Evolutionary conservation across 2,113 vertebrate species (phyloP).

Genomic region (Pseudopodoces humilis): DNA sequence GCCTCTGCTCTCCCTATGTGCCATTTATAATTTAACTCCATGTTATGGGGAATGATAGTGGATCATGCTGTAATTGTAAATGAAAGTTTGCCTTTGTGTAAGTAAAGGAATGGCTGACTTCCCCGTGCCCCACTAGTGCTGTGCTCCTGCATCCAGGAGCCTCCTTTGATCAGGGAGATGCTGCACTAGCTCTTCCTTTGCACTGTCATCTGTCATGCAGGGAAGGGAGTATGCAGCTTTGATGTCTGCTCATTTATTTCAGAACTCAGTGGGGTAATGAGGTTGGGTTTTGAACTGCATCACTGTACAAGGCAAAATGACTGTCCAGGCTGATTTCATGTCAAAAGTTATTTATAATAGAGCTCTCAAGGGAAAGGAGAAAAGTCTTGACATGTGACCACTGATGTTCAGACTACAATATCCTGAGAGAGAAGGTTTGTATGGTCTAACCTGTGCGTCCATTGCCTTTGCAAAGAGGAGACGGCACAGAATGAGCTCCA

Average conservation of each 20-base stretch:
- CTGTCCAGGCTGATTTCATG: constrained; percentile 23
- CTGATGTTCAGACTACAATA: not conserved
- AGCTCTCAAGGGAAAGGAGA: constrained; percentile 5
- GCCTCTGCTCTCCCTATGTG: not conserved
- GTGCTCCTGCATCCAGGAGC: accelerated
- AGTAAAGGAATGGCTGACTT: not conserved
- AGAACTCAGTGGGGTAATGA: not conserved
- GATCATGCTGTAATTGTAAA: not conserved
- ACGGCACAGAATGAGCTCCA: not conserved
- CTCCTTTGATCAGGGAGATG: not conserved
- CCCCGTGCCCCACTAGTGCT: not conserved
- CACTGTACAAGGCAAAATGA: not conserved
- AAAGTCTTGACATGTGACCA: not conserved
- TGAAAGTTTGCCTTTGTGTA: not conserved
- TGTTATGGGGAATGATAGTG: not conserved
- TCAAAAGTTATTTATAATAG: constrained; percentile 56
- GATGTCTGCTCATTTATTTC: not conserved
- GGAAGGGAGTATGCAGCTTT: not conserved
- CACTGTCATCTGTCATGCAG: not conserved
- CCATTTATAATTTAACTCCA: not conserved
- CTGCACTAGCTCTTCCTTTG: not conserved
- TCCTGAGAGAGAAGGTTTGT: not conserved
- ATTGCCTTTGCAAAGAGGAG: not conserved
- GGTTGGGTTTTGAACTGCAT: not conserved
- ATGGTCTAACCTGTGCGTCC: not conserved